Evolutionary conservation across 23 tunicate species (phyloP), one percentile per base, ranked within the genome.

Genomic region (Corella eumyota): DNA sequence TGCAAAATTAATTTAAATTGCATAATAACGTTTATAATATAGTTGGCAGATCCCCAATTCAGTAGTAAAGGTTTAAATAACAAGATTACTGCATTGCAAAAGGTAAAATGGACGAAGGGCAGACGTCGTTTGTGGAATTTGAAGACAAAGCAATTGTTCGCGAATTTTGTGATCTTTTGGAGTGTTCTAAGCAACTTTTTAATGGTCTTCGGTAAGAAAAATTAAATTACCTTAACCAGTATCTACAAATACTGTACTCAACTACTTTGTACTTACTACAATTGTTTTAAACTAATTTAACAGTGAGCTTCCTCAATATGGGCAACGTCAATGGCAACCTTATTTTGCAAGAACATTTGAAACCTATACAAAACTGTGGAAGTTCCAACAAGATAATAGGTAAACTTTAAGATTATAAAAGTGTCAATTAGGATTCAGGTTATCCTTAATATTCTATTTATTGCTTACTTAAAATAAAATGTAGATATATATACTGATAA

Each of bases 371-470:
- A 85, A 65, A 51, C 34, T 85, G 30, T 85, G 95, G 95, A 85
- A 77, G 35, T 85, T 70, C 60, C 95, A 85, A 35, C 95, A 85
- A 71, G 85, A 85, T 36, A 85, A 85, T 52, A 85, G 95, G 95
- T 84, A 23, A 0, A 35, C 25, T n/a, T n/a, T n/a, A n/a, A n/a
- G n/a, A n/a, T n/a, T n/a, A n/a, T n/a, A n/a, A n/a, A n/a, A n/a
- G n/a, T n/a, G n/a, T n/a, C n/a, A n/a, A n/a, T n/a, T n/a, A n/a
- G n/a, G n/a, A n/a, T n/a, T n/a, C n/a, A n/a, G n/a, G n/a, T n/a
- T n/a, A n/a, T n/a, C n/a, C n/a, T n/a, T n/a, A n/a, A n/a, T n/a
- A n/a, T n/a, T n/a, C n/a, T n/a, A n/a, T n/a, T n/a, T n/a, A n/a
- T n/a, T n/a, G n/a, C n/a, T n/a, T n/a, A n/a, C n/a, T n/a, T n/a